Evolutionary conservation across 2,888 invertebrate species (phyloP).

Genomic region (Campoplex nolae): DNA sequence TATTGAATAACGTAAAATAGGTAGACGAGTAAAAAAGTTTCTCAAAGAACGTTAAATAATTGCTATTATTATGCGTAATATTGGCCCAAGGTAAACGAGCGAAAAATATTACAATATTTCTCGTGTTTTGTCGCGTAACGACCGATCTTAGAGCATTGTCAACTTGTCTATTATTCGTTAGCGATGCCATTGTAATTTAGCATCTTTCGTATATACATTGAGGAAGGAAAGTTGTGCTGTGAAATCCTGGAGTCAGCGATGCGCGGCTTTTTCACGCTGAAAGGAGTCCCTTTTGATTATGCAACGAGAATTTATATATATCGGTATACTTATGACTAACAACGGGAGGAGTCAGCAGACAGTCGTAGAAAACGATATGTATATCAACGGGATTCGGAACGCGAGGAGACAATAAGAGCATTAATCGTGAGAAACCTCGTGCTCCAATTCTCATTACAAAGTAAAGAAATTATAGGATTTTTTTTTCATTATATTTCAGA

Average conservation of each 20-base stretch:
- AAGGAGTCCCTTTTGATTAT: conserved; percentile 44
- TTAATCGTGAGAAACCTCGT: conserved; percentile 62
- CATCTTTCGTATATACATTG: conserved; percentile 21
- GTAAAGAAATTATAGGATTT: conserved; percentile 42
- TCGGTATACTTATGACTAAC: not conserved
- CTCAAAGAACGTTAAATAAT: conserved; percentile 11
- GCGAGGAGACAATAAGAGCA: conserved; percentile 47
- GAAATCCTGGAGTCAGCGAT: conserved; percentile 45
- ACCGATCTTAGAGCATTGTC: conserved; percentile 14
- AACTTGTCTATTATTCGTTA: conserved; percentile 24
- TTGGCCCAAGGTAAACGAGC: conserved; percentile 20
- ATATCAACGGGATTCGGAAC: conserved; percentile 27
- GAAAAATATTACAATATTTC: not conserved
- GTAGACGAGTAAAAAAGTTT: not conserved
- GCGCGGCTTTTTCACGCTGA: conserved; percentile 52
- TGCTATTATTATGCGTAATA: conserved; percentile 16
- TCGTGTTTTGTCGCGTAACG: conserved; percentile 18
- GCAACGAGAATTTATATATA: conserved; percentile 35
- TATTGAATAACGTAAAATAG: not conserved
- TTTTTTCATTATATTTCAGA: not conserved
- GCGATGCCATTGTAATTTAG: not conserved
- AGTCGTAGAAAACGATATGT: conserved; percentile 62
- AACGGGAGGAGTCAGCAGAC: conserved; percentile 45
- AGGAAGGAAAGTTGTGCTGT: conserved; percentile 64
- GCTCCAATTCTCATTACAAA: conserved; percentile 60